phyloP scores from a whole-genome alignment of 2,797 vertebrate species.

The Antrozous pallidus region DNA sequence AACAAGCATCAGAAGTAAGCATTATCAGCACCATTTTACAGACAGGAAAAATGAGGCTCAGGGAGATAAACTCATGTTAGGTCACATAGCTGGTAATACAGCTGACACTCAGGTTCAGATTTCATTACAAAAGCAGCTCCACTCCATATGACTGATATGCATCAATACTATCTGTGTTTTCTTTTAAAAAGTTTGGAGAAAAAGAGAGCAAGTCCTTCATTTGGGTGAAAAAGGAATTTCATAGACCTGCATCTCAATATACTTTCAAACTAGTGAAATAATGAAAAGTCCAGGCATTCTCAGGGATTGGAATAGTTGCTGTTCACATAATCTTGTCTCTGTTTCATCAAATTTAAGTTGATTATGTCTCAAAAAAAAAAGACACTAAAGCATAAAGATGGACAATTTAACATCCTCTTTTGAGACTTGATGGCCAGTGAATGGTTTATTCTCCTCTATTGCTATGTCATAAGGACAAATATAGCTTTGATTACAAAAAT shows the following conservation, averaged over 20 bases:
- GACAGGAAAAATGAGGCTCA: background rate
- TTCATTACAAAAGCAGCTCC: background rate
- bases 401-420: background rate
- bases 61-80: background rate
- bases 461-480: background rate
- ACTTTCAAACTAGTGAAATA: background rate
- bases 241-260: background rate
- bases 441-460: background rate
- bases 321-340: background rate
- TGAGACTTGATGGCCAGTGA: background rate
- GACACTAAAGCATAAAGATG: background rate
- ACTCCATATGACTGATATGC: background rate
- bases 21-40: background rate
- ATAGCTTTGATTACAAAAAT: slow-evolving; percentile 13
- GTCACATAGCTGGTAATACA: background rate
- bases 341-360: slow-evolving; percentile 3
- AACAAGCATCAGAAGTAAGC: background rate
- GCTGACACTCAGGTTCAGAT: background rate
- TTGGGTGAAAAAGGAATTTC: background rate
- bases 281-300: background rate
- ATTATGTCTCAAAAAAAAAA: background rate
- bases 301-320: background rate
- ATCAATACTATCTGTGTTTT: background rate
- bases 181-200: background rate
- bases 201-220: background rate